phyloP scores from a whole-genome alignment of 2,888 invertebrate species.

The Rambutsinella grinnellia region DNA sequence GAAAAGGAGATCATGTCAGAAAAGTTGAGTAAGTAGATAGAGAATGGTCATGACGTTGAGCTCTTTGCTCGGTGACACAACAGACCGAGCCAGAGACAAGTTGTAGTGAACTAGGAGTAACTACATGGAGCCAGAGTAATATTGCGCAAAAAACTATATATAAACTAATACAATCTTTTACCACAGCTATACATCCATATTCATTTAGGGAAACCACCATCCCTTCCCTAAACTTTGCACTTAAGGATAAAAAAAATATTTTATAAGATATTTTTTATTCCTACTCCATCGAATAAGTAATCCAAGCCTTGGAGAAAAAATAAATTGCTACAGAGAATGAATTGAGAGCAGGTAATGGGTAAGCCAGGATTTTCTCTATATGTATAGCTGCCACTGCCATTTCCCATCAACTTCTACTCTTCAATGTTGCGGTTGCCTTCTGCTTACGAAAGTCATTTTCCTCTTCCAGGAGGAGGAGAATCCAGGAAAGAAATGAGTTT shows the following conservation, averaged over 20 bases:
- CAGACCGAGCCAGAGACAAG: background rate
- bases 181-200: too few relatives aligned
- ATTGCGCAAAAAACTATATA: too few relatives aligned
- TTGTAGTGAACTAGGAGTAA: background rate
- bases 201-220: too few relatives aligned
- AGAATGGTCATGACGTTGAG: constrained; percentile 33
- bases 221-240: background rate
- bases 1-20: constrained; percentile 16
- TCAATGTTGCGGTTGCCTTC: background rate
- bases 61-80: constrained; percentile 10
- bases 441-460: background rate
- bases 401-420: background rate
- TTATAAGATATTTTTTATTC: background rate
- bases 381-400: background rate
- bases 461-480: background rate
- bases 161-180: too few relatives aligned
- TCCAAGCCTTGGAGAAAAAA: too few relatives aligned
- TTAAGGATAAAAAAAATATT: background rate
- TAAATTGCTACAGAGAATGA: background rate
- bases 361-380: background rate
- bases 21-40: constrained; percentile 34
- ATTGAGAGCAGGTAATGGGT: background rate
- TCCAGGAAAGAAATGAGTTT: background rate
- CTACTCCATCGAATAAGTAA: background rate
- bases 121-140: too few relatives aligned